Conservation (phyloP, 2,888 invertebrate species). For the Seladonia tumulorum region DNA sequence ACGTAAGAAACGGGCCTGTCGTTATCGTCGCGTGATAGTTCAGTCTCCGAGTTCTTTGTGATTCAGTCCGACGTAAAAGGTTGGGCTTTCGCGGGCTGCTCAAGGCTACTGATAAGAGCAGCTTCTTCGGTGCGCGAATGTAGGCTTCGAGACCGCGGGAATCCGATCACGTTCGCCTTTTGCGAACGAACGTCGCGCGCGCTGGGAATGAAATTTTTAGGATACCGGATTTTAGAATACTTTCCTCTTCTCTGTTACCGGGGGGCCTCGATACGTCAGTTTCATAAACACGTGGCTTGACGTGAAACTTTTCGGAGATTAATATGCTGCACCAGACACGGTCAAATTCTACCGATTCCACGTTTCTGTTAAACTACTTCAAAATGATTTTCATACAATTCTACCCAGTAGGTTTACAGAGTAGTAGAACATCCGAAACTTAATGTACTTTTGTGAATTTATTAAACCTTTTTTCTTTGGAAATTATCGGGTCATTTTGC, state of each 20-base stretch:
- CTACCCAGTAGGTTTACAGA: no score
- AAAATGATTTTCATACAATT: no score
- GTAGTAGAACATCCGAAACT: no score
- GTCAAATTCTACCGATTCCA: no score
- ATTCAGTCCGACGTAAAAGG: background rate
- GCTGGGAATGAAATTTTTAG: constrained; percentile 1
- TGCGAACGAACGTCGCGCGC: background rate
- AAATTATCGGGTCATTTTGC: no score
- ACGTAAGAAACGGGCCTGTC: background rate
- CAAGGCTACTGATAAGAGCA: background rate
- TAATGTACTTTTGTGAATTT: no score
- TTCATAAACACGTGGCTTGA: background rate
- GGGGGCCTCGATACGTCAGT: background rate
- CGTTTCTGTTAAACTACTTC: no score
- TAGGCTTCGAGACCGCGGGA: constrained; percentile 6
- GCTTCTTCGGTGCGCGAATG: background rate
- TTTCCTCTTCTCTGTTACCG: background rate
- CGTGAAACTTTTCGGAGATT: background rate
- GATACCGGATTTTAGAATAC: background rate
- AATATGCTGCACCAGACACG: no score
- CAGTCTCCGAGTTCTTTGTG: background rate
- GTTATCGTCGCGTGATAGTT: background rate
- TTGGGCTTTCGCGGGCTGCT: background rate
- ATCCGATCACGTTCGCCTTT: background rate
- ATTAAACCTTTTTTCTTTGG: no score